Evolutionary conservation across 2,888 invertebrate species (phyloP), one percentile per base, ranked within the genome.

Genomic region (Hydraecia micacea): DNA sequence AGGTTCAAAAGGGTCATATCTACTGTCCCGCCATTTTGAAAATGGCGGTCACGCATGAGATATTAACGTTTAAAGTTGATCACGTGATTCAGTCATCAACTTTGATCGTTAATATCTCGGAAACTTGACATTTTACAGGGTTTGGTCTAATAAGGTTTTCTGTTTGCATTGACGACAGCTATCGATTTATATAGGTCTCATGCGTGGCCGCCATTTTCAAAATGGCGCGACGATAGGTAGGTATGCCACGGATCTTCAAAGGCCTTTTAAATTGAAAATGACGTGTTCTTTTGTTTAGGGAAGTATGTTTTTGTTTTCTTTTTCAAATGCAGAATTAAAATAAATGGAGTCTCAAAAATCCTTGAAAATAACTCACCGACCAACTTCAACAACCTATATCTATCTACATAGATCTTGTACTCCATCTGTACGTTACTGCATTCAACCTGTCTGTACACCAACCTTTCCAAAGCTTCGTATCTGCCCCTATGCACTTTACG

Each of bases 391-490:
- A 49, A 46, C 28, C 18, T 28, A 46, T 36, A 58, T 81, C 15
- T 52, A 13, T 15, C 2, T 18, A 25, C 66, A 49, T 46, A 46
- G 46, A 81, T 32, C 63, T 28, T 81, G 11, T 49, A 36, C 4
- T 81, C 9, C 8, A 46, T 68, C 15, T 66, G 52, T 60, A 63
- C n/a, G n/a, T 13, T 18, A 52, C 52, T 72, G 73, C 73, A 66
- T 46, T 52, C 72, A 75, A n/a, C 32, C 58, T 63, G 52, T 70
- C 58, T 66, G 71, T 42, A 63, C 49, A 77, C 39, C 86, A 89
- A 90, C 91, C 90, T 91, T 91, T 90, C 84, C 80, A 88, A 75
- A 70, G 84, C 76, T 62, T 70, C 79, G 75, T 87, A 81, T 75
- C 80, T 73, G 79, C 86, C 87, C 77, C 85, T 86, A 83, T 88